Base-by-base conservation (phyloP, 1,140 invertebrate genomes). In the Drosophila mojavensis region DNA sequence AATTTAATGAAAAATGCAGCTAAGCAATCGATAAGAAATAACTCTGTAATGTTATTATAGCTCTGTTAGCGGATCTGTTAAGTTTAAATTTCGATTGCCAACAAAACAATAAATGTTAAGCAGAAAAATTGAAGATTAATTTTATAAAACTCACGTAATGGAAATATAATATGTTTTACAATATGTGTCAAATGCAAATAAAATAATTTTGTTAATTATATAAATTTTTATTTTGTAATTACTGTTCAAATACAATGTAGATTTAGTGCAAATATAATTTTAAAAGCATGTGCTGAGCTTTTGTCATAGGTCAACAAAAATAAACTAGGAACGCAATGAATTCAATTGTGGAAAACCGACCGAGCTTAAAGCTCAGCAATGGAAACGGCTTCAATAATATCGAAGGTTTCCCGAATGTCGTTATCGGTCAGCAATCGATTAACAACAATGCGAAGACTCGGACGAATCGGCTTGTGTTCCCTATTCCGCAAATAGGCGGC, bases 391-490 rank as follows among this genome's bases (percentile, higher is more conserved):
- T 92, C 81, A 13, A 92, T 91, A 10, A 74, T 60, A 20, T 84
- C 72, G 13, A 79, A 92, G 7, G 88, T 90, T 0, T 54, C 26
- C 5, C 39, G 60, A 48, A 96, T 94, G 61, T 95, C 94, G 2
- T 93, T 89, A 47, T 94, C 90, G 2, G 93, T 93, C n/a, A 96
- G 84, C 43, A 94, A 93, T 39, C 93, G 93, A 78, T 94, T 96
- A 2, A 94, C 93, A 1, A 94, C 93, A 30, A 96, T 86, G 11
- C 95, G 92, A 54, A 96, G 94, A 55, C 95, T 95, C 11, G 95
- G 95, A 72, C 94, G 93, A 5, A 94, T 94, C 45, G 94, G 93
- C 9, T 93, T 92, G 10, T 93, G 90, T 81, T 96, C 96, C 11
- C 94, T 92, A 9, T 94, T 91, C 7, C 95, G 92, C 4, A 96